A percentile compares a stretch with the other conserved stretches of the same genome.
phyloP scores from a whole-genome alignment of 2,888 invertebrate species.

The Troilus luridus region DNA sequence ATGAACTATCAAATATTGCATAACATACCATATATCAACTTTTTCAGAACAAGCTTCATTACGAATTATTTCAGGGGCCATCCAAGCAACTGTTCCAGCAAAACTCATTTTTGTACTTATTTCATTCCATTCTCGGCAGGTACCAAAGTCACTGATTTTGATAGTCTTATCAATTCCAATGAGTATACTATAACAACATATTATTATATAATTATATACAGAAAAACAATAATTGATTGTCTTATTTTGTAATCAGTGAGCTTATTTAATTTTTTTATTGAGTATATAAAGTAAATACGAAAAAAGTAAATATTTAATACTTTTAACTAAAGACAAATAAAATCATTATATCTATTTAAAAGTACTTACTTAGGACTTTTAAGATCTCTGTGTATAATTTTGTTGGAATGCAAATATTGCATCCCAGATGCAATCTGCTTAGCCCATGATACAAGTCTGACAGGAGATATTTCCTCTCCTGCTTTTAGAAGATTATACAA shows the following conservation, averaged over 20 bases:
- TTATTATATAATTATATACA: neutral
- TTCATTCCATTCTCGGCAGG: conserved; percentile 94
- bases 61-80: conserved; percentile 98
- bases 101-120: conserved; percentile 97
- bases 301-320: neutral
- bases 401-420: conserved; percentile 95
- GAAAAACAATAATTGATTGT: conserved; percentile 63
- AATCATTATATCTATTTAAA: neutral
- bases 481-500: conserved; percentile 90
- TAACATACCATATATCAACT: conserved; percentile 91
- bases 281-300: neutral
- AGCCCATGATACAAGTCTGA: conserved; percentile 91
- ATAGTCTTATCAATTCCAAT: conserved; percentile 85
- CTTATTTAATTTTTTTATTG: neutral
- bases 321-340: neutral
- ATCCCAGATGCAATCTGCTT: conserved; percentile 97
- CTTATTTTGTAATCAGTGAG: too few relatives aligned
- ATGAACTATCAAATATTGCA: neutral
- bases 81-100: conserved; percentile 99
- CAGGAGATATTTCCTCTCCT: conserved; percentile 87
- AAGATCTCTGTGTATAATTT: conserved; percentile 97
- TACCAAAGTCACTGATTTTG: conserved; percentile 99
- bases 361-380: conserved; percentile 97
- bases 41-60: conserved; percentile 97
- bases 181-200: conserved; percentile 76